A percentile compares a stretch with the other conserved stretches of the same genome.
Evolutionary conservation across 2,888 invertebrate genomes (phyloP).

Genomic region (Petrolisthes manimaculis): DNA sequence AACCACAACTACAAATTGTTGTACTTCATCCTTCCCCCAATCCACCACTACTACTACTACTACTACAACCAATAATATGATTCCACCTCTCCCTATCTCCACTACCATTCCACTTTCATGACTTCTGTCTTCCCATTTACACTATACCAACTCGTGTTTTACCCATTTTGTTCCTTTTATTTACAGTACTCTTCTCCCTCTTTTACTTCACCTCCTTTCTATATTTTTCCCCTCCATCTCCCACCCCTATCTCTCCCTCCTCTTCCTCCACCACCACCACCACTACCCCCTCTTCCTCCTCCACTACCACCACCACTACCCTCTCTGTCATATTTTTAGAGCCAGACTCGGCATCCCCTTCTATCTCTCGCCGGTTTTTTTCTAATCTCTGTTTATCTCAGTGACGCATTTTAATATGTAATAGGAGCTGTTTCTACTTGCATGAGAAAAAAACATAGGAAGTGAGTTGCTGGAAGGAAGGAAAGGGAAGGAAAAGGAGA

Average conservation of each 20-base stretch:
- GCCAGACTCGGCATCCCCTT: not conserved
- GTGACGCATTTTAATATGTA: too few species aligned
- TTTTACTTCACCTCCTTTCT: too few species aligned
- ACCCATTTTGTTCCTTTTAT: too few species aligned
- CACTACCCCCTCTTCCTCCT: not conserved
- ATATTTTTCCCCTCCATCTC: not conserved
- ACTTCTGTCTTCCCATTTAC: too few species aligned
- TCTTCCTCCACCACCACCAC: not conserved
- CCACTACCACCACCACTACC: not conserved
- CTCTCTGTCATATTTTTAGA: not conserved
- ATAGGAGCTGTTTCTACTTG: too few species aligned
- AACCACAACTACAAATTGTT: too few species aligned
- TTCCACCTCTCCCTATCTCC: not conserved
- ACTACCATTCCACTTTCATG: not conserved
- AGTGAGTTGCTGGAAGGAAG: too few species aligned
- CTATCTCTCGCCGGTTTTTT: not conserved
- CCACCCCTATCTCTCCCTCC: not conserved
- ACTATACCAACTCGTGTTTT: too few species aligned
- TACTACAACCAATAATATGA: not conserved
- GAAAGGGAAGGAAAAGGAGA: not conserved
- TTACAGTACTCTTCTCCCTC: too few species aligned
- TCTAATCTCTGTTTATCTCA: not conserved
- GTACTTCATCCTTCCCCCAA: too few species aligned
- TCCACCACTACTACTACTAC: too few species aligned
- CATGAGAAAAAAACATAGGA: too few species aligned